Conservation (phyloP, 2,113 vertebrate species). For the Neodontobutis hainanensis region DNA sequence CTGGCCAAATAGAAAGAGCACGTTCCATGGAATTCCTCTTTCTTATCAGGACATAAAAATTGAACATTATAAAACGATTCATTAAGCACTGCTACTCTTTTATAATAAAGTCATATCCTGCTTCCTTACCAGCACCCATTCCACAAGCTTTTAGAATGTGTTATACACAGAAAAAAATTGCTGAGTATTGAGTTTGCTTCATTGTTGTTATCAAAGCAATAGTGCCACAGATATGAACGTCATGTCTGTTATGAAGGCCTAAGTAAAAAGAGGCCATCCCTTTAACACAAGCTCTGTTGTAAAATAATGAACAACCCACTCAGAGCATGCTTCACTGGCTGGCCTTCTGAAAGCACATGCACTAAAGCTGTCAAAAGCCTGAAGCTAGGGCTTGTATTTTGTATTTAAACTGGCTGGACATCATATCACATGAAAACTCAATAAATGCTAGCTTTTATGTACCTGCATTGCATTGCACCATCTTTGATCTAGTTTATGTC, state of each 20-base stretch:
- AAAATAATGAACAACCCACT: slow-evolving; percentile 6
- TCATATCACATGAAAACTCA: too few species aligned
- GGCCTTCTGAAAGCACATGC: background rate
- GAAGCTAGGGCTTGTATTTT: background rate
- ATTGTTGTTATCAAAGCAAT: too few species aligned
- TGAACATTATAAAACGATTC: background rate
- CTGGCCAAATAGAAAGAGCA: background rate
- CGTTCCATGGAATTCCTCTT: background rate
- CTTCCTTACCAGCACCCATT: background rate
- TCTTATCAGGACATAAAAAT: background rate
- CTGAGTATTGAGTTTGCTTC: too few species aligned
- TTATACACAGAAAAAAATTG: too few species aligned
- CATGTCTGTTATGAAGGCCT: too few species aligned
- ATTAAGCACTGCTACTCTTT: background rate
- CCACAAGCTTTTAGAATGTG: background rate
- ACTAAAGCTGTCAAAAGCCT: background rate
- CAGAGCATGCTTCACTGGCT: background rate
- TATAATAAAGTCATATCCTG: background rate
- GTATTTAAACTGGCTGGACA: too few species aligned
- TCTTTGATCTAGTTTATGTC: too few species aligned
- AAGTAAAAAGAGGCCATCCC: background rate
- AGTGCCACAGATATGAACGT: too few species aligned
- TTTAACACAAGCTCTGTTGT: slow-evolving; percentile 1
- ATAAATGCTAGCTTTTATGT: too few species aligned
- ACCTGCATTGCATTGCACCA: too few species aligned